Evolutionary conservation across 1,140 invertebrate species (phyloP), one percentile per base, ranked within the genome.

Genomic region (Aphidius ervi): DNA sequence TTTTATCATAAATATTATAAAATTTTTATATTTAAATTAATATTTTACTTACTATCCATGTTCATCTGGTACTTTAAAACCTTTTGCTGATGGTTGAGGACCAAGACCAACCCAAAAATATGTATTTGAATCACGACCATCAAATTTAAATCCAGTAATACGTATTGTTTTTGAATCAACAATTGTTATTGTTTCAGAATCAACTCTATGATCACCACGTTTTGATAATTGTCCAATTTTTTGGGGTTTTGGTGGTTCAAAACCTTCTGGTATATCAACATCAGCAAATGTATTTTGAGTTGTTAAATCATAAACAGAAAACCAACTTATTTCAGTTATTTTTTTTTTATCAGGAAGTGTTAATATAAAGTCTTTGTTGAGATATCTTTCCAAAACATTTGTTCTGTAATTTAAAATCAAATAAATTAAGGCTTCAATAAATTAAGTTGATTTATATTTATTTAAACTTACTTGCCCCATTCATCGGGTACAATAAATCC

Each of bases 401-500:
- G 93, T 95, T 70, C 92, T 95, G 9, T 52, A 70, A 59, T 82
- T 82, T 55, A 47, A 60, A 58, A 10, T 49, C 10, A 43, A 54
- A 31, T 31, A 31, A 31, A 31, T 31, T 31, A 31, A 16, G 16
- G 0, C 16, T 16, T 16, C 16, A 16, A 16, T 16, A 1, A 16
- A 42, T 9, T 39, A 6, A 37, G 1, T 54, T 16, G 9, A 54
- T 4, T 16, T 7, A 54, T n/a, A 54, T 9, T 50, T 10, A 39
- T 9, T 8, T 37, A 40, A 59, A 84, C 87, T 83, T 68, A 92
- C 92, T 88, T 91, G 71, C 91, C 91, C 79, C 87, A 85, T 74
- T 95, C 89, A 70, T 95, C 89, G 6, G 93, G 90, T 5, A 96
- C 88, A 61, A 96, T 93, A 70, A 95, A 95, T 5, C 94, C 94